Evolutionary conservation across 2,888 invertebrate genomes (phyloP).

Genomic region (Zaprionus bogoriensis): DNA sequence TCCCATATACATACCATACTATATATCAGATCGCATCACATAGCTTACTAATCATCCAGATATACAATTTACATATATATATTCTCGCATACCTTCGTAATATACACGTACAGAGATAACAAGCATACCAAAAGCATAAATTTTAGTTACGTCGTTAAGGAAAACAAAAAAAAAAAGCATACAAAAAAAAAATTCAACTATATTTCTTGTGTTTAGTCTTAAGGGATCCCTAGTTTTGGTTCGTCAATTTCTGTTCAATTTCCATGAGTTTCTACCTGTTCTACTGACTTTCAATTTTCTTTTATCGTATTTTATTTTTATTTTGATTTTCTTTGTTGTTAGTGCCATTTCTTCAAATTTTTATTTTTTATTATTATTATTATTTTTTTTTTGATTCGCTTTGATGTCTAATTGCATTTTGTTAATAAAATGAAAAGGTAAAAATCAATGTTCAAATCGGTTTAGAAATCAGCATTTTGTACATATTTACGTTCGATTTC

Average conservation of each 20-base stretch:
- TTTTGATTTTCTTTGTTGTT: conserved; percentile 22
- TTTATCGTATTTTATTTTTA: conserved; percentile 14
- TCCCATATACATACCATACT: conserved; percentile 29
- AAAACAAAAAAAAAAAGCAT: not conserved
- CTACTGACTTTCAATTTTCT: not conserved
- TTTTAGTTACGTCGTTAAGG: conserved; percentile 46
- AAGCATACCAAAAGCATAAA: conserved; percentile 67
- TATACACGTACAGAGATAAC: conserved; percentile 10
- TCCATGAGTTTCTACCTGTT: not conserved
- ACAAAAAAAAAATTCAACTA: not conserved
- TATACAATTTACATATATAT: conserved; percentile 23
- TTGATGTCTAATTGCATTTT: conserved; percentile 24
- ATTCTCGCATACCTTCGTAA: not conserved
- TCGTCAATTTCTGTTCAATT: too few species aligned
- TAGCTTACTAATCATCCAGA: conserved; percentile 21
- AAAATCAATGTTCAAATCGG: conserved; percentile 20
- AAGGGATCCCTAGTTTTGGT: too few species aligned
- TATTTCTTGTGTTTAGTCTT: conserved; percentile 28
- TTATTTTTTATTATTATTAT: conserved; percentile 15
- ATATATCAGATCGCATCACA: conserved; percentile 31
- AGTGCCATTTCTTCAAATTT: conserved; percentile 63
- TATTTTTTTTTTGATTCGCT: conserved; percentile 12
- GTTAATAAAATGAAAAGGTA: conserved; percentile 23
- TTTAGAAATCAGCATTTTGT: conserved; percentile 38
- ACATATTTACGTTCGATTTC: conserved; percentile 51